A percentile compares a stretch with the other conserved stretches of the same genome.
Evolutionary conservation across 2,888 invertebrate genomes (phyloP).

Genomic region (Andrena bicolor): DNA sequence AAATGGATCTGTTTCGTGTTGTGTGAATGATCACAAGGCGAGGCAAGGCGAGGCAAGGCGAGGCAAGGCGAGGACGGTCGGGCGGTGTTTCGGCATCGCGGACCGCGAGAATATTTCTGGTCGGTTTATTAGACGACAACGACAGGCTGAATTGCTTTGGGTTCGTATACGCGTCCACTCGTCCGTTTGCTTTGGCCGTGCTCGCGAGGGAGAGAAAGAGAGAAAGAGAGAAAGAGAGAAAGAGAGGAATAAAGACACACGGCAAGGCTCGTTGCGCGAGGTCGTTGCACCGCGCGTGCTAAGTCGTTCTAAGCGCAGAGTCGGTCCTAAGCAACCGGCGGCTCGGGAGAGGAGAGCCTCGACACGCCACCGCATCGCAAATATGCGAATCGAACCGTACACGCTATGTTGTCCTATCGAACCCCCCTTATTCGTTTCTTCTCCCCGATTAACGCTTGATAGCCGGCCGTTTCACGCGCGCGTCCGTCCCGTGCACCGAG

Average conservation of each 20-base stretch:
- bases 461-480: no score
- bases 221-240: conserved; percentile 40
- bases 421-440: background rate
- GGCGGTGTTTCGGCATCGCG: background rate
- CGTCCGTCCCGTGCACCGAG: no score
- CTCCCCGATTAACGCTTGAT: background rate
- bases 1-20: no score
- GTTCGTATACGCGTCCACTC: conserved; percentile 11
- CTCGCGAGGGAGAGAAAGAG: conserved; percentile 48
- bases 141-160: conserved; percentile 30
- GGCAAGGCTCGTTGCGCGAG: conserved; percentile 69
- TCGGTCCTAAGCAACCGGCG: conserved; percentile 68
- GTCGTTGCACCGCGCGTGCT: conserved; percentile 73
- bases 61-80: no score
- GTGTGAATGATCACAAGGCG: no score
- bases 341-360: conserved; percentile 56
- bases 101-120: conserved; percentile 6
- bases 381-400: conserved; percentile 44
- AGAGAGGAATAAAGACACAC: conserved; percentile 32
- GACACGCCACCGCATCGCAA: conserved; percentile 66
- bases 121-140: conserved; percentile 22
- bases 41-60: no score
- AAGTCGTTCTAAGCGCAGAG: conserved; percentile 74
- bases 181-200: conserved; percentile 46
- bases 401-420: conserved; percentile 5